Base-by-base conservation (phyloP, 2,888 invertebrate genomes). In the Napeogenes inachia region DNA sequence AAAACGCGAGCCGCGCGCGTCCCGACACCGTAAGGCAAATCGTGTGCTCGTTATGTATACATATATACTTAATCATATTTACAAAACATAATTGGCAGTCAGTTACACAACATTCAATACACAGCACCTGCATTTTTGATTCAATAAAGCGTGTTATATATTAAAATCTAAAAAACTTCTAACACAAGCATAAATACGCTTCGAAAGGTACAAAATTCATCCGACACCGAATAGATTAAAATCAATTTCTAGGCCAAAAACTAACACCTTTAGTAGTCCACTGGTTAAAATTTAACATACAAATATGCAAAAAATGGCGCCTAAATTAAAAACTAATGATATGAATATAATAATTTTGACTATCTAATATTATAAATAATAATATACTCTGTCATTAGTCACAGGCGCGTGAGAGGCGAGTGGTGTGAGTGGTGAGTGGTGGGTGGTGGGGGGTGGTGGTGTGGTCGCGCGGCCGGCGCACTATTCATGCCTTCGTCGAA, bases 261-360 rank as follows among this genome's bases (percentile, higher is more conserved):
- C 78, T 74, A 80, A 82, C 77, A 76, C 71, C 70, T 72, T 82
- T 83, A 84, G 21, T 21, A 21, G 81, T 83, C 79, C 74, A 75
- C 75, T 77, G 72, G 64, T 74, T 72, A 80, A 73, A 78, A 78
- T 76, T 79, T 75, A 84, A 83, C 79, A 81, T 80, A 82, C 78
- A 81, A 61, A 67, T 66, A 69, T 74, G 78, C 77, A 76, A 81
- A 50, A 82, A 85, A 83, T 81, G 80, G 80, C 78, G 76, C 79
- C 88, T 89, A 89, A 89, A 88, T 84, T 89, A 89, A 85, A 85
- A 89, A 77, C 89, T 90, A 90, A 89, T 90, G 89, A 90, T 90
- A 90, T 90, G 89, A 86, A 89, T 81, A 84, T 81, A 84, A 85
- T 68, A 89, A 89, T 89, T 89, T 89, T 74, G 87, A 82, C 89